Conservation (phyloP, 2,113 vertebrate species). For the Brachypteracias leptosomus region DNA sequence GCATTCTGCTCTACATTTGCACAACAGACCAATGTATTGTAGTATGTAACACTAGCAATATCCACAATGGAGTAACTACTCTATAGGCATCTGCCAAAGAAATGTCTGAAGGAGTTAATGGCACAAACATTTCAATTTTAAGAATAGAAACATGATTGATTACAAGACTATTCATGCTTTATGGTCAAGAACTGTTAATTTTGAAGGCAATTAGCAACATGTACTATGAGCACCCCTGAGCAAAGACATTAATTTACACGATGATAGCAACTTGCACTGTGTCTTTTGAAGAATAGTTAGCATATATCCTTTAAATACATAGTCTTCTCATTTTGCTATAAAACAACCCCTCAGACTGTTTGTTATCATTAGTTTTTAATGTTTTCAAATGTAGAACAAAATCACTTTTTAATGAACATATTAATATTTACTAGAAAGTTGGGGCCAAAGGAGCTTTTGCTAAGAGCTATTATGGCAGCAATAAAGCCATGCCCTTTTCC, state of each 20-base stretch:
- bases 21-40: background rate
- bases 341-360: background rate
- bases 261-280: background rate
- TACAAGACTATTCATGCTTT: background rate
- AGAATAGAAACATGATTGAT: background rate
- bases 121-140: background rate
- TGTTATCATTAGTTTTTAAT: background rate
- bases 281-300: background rate
- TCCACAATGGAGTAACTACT: background rate
- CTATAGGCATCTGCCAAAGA: background rate
- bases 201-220: background rate
- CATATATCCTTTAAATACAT: background rate
- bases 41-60: background rate
- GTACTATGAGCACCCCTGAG: background rate
- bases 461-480: background rate
- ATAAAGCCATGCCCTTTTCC: background rate
- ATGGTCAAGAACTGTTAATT: background rate
- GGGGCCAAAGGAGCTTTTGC: background rate
- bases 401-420: background rate
- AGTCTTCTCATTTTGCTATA: background rate
- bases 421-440: background rate
- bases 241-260: background rate
- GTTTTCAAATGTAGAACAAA: background rate
- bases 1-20: accelerated
- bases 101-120: background rate